These are phyloP conservation scores for Perca fluviatilis DNA, from an alignment of 2,113 vertebrate genomes.

Conservation along the genomic window DNA sequence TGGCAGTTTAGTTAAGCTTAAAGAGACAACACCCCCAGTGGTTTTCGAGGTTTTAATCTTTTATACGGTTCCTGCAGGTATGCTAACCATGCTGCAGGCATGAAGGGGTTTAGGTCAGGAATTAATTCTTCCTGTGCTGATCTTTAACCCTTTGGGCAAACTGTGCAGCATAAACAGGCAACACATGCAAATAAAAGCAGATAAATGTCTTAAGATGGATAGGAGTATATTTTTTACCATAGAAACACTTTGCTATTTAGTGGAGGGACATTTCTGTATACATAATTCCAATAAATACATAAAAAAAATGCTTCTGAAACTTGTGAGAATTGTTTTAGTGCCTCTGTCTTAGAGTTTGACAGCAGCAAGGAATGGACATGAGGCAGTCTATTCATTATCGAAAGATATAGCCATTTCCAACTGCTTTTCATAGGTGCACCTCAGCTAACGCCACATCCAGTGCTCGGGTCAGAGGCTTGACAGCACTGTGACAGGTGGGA, in stretches of 20 bases:
- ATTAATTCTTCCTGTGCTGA: conserved; percentile 46
- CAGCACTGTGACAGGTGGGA: conserved; percentile 68
- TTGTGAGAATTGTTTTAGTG: neutral
- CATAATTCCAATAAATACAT: neutral
- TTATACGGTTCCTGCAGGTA: conserved; percentile 66
- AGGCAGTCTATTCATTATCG: conserved; percentile 11
- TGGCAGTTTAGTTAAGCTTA: conserved; percentile 73
- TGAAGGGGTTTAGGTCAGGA: conserved; percentile 51
- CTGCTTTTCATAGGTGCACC: conserved; percentile 22
- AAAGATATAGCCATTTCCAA: conserved; percentile 26
- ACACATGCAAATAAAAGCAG: conserved; percentile 20
- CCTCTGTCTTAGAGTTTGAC: conserved; percentile 9
- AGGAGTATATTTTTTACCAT: neutral
- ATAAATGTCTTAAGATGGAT: neutral
- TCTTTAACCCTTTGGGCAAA: conserved; percentile 52
- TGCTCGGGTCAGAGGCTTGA: conserved; percentile 61
- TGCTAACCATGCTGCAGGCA: conserved; percentile 62
- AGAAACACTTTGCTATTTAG: neutral
- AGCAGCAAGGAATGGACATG: neutral
- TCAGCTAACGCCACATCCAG: conserved; percentile 27
- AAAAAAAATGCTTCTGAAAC: neutral
- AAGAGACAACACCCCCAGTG: conserved; percentile 60
- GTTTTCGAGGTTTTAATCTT: conserved; percentile 76
- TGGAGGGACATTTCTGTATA: neutral
- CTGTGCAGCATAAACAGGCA: conserved; percentile 46